Evolutionary conservation across 2,888 invertebrate genomes (phyloP), one percentile per base, ranked within the genome.

Genomic region (Tanypteryx hageni): DNA sequence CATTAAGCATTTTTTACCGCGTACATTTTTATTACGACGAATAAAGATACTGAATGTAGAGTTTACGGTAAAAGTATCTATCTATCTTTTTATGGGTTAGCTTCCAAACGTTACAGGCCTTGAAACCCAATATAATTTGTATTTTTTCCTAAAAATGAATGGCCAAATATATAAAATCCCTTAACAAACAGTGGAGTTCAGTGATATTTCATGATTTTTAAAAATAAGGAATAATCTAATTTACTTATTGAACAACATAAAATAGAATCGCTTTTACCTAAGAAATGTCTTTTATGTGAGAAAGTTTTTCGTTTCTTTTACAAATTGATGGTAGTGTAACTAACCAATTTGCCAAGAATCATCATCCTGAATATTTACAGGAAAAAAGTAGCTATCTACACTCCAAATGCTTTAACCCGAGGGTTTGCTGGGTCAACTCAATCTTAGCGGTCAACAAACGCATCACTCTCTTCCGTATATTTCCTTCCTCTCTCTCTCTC

Each of bases 281-380:
- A n/a, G n/a, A n/a, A n/a, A n/a, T n/a, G n/a, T n/a, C n/a, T n/a
- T n/a, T n/a, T n/a, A n/a, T n/a, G n/a, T n/a, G n/a, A n/a, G n/a
- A n/a, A n/a, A n/a, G n/a, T n/a, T n/a, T 59, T 76, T 9, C 22
- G 1, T 22, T 76, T 11, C 22, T 22, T 22, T 76, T 11, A 4
- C 22, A 0, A 22, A 7, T 76, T 27, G 9, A 22, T 11, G 27
- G 22, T 27, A 27, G 13, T 18, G 76, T 27, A 76, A 27, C 22
- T 22, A 76, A 22, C 22, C 76, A 76, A 76, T 76, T 76, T 76
- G 76, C 76, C 76, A 76, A 76, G 76, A 76, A 27, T 76, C 76
- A 10, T 76, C 18, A n/a, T 13, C 22, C 76, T 76, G 76, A 76
- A 76, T 76, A 27, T 27, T 27, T 76, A 76, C 76, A 76, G 76